Evolutionary conservation across 2,113 vertebrate genomes (phyloP), one percentile per base, ranked within the genome.

Genomic region (Scomber colias): DNA sequence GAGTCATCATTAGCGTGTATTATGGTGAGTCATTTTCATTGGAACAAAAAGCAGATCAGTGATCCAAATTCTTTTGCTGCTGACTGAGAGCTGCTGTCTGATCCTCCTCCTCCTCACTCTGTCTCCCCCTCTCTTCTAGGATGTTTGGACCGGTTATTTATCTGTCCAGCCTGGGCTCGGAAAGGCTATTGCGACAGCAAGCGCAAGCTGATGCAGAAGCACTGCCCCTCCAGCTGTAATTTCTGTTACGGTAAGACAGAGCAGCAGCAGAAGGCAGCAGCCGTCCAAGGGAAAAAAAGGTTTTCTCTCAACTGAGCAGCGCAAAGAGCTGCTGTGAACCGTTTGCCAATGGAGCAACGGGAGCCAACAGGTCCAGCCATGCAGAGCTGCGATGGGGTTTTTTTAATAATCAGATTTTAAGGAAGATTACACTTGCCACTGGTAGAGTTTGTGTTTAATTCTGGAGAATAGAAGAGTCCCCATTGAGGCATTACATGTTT

Each of bases 141-240:
- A 60, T 99, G 98, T 81, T 94, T 96, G 94, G 98, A 99, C 90
- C 94, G 97, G 54, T 89, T 98, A 31, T 95, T 96, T 2, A 95
- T 96, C 91, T 99, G 98, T 70, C 92, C 96, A 0, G 82, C 95
- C 0, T 99, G 98, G 98, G 96, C 97, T 2, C 92, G 89, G 0
- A 97, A 94, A 82, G 97, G 97, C 0, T 98, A 96, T 82, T 99
- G 98, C 0, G 94, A 96, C 54, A 94, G 92, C 50, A 97, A 96
- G 50, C 95, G 83, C 75, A 94, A 86, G 83, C 80, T 98, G 79
- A 99, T 99, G 98, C 96, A 97, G 91, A 97, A 97, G 89, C 96
- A 98, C 81, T 99, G 98, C 75, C 98, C 98, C 0, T 95, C 94
- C 79, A 96, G 96, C 95, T 99, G 98, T 9, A 97, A 98, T 93